Evolutionary conservation across 2,113 vertebrate genomes (phyloP).

Genomic region (Egretta garzetta): DNA sequence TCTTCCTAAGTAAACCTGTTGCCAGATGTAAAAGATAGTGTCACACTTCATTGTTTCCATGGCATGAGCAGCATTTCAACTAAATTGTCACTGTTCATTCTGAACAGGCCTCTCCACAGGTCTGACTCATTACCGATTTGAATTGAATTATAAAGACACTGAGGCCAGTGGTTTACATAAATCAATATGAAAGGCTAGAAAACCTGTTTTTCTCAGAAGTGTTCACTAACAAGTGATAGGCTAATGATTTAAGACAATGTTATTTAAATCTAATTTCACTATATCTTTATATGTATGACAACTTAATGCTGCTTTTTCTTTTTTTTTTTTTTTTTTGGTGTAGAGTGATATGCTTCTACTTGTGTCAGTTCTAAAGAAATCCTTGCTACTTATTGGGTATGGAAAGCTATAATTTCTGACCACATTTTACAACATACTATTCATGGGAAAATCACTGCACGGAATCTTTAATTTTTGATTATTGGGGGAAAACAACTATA

Average conservation of each 20-base stretch:
- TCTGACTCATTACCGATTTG: constrained; percentile 42
- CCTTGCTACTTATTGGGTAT: neutral
- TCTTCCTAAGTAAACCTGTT: neutral
- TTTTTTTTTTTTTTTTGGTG: neutral
- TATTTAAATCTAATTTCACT: constrained; percentile 17
- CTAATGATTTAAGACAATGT: constrained; percentile 12
- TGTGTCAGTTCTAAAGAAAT: neutral
- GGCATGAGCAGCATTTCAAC: constrained; percentile 35
- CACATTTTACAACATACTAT: neutral
- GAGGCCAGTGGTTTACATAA: neutral
- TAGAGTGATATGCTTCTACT: neutral
- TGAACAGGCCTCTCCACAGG: neutral
- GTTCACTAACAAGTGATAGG: neutral
- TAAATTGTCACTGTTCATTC: constrained; percentile 24
- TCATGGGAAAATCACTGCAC: neutral
- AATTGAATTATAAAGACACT: constrained; percentile 12
- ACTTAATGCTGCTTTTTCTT: neutral
- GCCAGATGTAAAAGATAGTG: constrained; percentile 22
- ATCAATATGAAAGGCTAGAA: neutral
- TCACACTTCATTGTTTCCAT: constrained; percentile 38
- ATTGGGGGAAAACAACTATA: neutral
- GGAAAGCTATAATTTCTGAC: neutral
- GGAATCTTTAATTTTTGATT: constrained; percentile 1
- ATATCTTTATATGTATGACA: neutral
- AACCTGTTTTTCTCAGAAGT: neutral